Percentiles rank a stretch among this genome's conserved stretches.
Conservation (phyloP, 2,888 invertebrate genomes). For the Cheiracanthium punctorium region DNA sequence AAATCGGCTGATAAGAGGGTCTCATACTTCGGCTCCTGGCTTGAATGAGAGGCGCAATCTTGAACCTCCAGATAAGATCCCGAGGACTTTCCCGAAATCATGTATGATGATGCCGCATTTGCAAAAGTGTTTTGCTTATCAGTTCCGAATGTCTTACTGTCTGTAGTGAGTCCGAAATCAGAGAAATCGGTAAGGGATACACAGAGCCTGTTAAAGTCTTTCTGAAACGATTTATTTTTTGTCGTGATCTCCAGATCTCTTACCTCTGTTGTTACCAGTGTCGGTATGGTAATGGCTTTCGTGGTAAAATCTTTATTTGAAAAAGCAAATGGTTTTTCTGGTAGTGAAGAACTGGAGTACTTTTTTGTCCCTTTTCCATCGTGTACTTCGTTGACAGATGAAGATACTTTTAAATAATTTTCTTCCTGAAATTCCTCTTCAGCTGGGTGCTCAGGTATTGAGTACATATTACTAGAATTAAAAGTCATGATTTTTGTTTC, state of each 20-base stretch:
- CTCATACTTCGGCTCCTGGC: neutral
- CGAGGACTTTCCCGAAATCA: slow-evolving; percentile 1
- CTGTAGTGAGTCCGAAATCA: neutral
- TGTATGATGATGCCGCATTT: slow-evolving; percentile 6
- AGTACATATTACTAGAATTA: neutral
- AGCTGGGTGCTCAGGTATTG: neutral
- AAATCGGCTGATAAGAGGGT: neutral
- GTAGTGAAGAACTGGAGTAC: neutral
- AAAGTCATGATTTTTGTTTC: neutral
- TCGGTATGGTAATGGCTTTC: neutral
- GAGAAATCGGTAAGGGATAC: slow-evolving; percentile 28
- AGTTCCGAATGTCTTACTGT: slow-evolving; percentile 4
- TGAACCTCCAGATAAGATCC: slow-evolving; percentile 33
- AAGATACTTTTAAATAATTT: neutral
- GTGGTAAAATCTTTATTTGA: neutral
- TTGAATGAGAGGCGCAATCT: slow-evolving; percentile 33
- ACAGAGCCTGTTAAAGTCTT: neutral
- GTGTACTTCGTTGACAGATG: neutral
- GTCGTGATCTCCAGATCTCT: neutral
- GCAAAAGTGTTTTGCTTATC: slow-evolving; percentile 38
- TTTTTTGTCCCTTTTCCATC: neutral
- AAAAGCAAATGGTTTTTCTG: neutral
- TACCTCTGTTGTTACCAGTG: too few relatives aligned
- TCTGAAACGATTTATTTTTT: neutral
- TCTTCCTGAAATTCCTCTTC: neutral